Conservation (phyloP, 2,113 vertebrate species). For the Stomatorhinus ivindoensis region DNA sequence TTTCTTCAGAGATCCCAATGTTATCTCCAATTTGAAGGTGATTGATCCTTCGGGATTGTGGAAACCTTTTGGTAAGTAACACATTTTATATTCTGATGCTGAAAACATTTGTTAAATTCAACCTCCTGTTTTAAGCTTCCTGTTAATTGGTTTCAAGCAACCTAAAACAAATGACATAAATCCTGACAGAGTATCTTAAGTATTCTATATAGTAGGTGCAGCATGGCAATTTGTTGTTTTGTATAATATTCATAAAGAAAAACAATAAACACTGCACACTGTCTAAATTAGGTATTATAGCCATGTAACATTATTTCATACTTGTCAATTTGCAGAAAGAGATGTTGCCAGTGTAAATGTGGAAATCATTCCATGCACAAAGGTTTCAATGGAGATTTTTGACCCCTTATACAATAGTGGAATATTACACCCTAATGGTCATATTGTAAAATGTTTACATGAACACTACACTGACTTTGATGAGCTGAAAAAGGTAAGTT, state of each 20-base stretch:
- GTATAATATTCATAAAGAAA: not conserved
- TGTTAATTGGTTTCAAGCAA: not conserved
- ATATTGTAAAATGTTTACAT: slow-evolving; percentile 56
- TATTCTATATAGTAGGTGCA: not conserved
- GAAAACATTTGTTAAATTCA: not conserved
- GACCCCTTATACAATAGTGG: slow-evolving; percentile 56
- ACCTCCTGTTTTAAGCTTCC: not conserved
- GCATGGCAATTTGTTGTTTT: not conserved
- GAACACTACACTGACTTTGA: slow-evolving; percentile 56
- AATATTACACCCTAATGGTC: slow-evolving; percentile 50
- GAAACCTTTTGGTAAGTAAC: slow-evolving; percentile 44
- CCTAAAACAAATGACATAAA: not conserved
- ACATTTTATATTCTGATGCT: not conserved
- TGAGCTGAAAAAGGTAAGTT: slow-evolving; percentile 54
- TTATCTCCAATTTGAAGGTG: slow-evolving; percentile 46
- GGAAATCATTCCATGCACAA: slow-evolving; percentile 54
- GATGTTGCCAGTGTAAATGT: slow-evolving; percentile 47
- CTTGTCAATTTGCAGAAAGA: slow-evolving; percentile 37
- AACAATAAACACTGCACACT: not conserved
- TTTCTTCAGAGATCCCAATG: slow-evolving; percentile 58
- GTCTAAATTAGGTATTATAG: not conserved
- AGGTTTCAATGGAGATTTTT: slow-evolving; percentile 57
- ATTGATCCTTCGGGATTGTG: slow-evolving; percentile 33
- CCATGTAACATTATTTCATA: not conserved
- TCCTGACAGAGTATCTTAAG: not conserved